Evolutionary conservation across 1,140 invertebrate species (phyloP).

Genomic region (Yoshiicerus persimilis): DNA sequence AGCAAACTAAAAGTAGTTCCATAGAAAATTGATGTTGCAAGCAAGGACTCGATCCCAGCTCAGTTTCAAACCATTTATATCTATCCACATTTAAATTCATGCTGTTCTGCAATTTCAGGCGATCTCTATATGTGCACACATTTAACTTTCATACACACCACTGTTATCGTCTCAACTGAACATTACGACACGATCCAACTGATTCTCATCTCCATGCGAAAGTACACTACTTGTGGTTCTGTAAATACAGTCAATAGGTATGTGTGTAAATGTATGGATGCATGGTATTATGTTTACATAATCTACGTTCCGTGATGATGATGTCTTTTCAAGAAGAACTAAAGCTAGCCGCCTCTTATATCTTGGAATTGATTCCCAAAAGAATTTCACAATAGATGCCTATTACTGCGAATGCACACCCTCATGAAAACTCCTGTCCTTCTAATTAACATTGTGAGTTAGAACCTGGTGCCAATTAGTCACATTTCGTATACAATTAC

Average conservation of each 20-base stretch:
- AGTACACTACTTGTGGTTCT: neutral
- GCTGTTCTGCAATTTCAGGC: neutral
- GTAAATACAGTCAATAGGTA: neutral
- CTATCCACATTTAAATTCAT: neutral
- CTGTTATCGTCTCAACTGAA: neutral
- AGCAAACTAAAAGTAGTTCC: too few species aligned
- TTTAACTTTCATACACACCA: neutral
- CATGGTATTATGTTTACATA: too few species aligned
- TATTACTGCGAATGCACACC: neutral
- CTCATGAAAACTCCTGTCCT: neutral
- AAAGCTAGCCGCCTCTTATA: neutral
- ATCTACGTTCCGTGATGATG: neutral
- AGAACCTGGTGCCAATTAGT: neutral
- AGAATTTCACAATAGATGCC: neutral
- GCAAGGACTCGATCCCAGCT: neutral
- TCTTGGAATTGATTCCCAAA: neutral
- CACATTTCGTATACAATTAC: neutral
- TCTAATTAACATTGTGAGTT: neutral
- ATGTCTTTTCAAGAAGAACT: neutral
- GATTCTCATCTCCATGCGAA: neutral
- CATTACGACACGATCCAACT: neutral
- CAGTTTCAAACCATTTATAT: neutral
- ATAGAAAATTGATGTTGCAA: too few species aligned
- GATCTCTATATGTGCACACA: neutral
- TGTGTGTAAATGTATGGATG: neutral